A percentile compares a stretch with the other conserved stretches of the same genome.
These are phyloP conservation scores for Spilarctia lutea DNA, from an alignment of 2,888 invertebrate species.

Conservation along the genomic window DNA sequence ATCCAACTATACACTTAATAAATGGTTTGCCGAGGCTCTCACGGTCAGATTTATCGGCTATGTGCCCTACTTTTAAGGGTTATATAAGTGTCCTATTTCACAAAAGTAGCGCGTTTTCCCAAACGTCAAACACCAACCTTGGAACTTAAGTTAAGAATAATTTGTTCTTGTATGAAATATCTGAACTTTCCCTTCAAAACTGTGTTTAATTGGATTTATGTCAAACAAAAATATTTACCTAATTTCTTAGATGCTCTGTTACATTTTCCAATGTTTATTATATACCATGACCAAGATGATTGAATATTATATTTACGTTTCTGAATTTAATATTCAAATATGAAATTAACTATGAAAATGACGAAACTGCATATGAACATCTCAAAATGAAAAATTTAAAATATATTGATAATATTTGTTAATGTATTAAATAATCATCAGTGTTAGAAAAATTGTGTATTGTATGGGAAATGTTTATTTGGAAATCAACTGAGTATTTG, in stretches of 20 bases:
- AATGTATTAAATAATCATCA: not conserved
- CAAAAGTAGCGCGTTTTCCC: conserved; percentile 25
- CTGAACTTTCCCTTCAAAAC: conserved; percentile 11
- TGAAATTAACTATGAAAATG: not conserved
- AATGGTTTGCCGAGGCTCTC: conserved; percentile 38
- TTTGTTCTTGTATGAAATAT: conserved; percentile 19
- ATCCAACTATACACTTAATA: conserved; percentile 33
- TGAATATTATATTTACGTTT: not conserved
- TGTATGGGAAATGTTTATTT: no score
- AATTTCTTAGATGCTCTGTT: conserved; percentile 5
- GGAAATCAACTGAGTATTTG: no score
- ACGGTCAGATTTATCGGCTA: conserved; percentile 32
- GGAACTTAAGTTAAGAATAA: conserved; percentile 7
- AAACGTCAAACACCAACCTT: conserved; percentile 15
- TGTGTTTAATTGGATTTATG: conserved; percentile 11
- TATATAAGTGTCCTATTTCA: conserved; percentile 38
- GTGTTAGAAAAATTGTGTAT: no score
- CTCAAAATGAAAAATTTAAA: no score
- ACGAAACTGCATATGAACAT: not conserved
- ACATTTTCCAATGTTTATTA: conserved; percentile 6
- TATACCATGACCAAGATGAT: not conserved
- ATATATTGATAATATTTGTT: not conserved
- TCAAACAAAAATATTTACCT: conserved; percentile 9
- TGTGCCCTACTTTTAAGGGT: conserved; percentile 44
- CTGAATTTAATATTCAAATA: not conserved